Conservation (phyloP, 2,113 vertebrate genomes). For the Merops nubicus region DNA sequence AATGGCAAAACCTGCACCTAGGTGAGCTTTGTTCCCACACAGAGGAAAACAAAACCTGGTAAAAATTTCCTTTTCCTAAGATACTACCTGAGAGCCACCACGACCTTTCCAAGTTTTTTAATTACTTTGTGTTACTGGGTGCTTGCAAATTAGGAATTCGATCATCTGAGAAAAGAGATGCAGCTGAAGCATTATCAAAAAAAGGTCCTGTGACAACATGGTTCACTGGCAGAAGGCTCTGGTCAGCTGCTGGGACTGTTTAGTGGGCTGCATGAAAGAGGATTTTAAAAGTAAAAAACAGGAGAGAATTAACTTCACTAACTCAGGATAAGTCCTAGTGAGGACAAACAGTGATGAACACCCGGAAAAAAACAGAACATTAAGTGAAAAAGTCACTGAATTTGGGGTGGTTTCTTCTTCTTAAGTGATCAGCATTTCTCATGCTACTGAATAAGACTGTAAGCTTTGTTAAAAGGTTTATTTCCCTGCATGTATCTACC, state of each 20-base stretch:
- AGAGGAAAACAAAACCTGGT: not conserved
- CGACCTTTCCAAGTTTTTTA: not conserved
- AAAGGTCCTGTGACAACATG: not conserved
- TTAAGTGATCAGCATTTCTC: not conserved
- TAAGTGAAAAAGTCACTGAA: not conserved
- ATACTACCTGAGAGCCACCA: not conserved
- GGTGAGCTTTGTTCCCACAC: not conserved
- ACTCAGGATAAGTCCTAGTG: not conserved
- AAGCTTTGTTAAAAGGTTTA: not conserved
- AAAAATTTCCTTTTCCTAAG: not conserved
- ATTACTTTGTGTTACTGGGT: not conserved
- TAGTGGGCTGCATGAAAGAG: not conserved
- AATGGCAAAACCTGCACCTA: not conserved
- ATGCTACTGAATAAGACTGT: not conserved
- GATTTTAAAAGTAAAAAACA: not conserved
- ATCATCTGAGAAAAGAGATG: not conserved
- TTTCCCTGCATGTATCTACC: not conserved
- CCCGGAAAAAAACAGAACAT: no score
- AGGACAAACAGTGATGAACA: not conserved
- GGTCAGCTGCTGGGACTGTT: not conserved
- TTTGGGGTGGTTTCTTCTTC: not conserved
- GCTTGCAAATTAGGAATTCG: slow-evolving; percentile 20
- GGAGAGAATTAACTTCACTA: not conserved
- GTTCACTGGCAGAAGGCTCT: not conserved
- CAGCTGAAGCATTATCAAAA: not conserved